These are phyloP conservation scores for Hirudo medicinalis DNA, from an alignment of 1,140 invertebrate genomes.

Conservation along the genomic window DNA sequence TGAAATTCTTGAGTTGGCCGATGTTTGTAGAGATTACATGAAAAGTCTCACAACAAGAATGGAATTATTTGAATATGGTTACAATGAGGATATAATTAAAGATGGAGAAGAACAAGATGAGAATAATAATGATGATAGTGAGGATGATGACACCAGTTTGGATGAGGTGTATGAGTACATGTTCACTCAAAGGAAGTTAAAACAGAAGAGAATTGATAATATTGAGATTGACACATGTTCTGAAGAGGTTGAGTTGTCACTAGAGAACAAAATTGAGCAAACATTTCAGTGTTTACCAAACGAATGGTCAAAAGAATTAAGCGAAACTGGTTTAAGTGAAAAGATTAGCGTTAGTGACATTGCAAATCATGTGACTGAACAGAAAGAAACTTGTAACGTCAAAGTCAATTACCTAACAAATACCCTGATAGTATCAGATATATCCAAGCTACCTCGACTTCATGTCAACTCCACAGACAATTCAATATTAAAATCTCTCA, in stretches of 20 bases:
- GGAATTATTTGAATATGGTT: background rate
- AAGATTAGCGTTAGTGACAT: background rate
- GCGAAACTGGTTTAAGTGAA: too few relatives aligned
- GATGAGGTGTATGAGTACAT: conserved; percentile 3
- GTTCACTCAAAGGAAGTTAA: background rate
- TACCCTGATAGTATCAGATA: too few relatives aligned
- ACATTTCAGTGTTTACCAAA: background rate
- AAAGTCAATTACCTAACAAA: too few relatives aligned
- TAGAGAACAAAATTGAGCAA: background rate
- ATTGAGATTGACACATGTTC: background rate
- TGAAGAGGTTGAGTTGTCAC: background rate
- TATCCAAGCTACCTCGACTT: too few relatives aligned
- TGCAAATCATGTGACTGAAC: background rate
- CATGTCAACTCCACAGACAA: too few relatives aligned
- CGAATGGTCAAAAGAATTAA: background rate
- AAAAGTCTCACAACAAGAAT: background rate
- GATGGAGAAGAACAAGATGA: background rate
- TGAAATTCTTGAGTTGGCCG: background rate
- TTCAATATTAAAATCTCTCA: too few relatives aligned
- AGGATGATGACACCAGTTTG: conserved; percentile 1
- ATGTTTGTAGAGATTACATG: background rate
- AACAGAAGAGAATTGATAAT: background rate
- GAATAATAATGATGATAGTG: background rate
- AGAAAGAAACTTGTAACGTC: too few relatives aligned
- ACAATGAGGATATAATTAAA: background rate